These are phyloP conservation scores for Loripinus fragilis DNA, from an alignment of 2,888 invertebrate genomes.

Conservation along the genomic window DNA sequence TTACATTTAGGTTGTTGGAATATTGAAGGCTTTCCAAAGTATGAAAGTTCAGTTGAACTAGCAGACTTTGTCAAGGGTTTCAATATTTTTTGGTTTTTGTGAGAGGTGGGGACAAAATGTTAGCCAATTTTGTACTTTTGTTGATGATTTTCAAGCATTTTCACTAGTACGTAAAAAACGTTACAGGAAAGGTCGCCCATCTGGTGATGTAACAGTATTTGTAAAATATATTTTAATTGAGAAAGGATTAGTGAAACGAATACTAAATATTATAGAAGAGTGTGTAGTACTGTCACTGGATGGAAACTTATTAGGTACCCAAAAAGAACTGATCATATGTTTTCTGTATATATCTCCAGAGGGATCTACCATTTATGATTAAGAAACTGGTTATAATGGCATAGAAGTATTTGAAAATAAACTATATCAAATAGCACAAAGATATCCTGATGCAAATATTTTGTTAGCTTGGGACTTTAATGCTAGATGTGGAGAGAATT, in stretches of 20 bases:
- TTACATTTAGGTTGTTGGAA: conserved; percentile 1
- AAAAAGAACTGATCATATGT: neutral
- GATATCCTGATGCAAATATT: conserved; percentile 7
- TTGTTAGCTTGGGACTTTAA: conserved; percentile 7
- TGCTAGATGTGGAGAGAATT: neutral
- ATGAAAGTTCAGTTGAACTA: neutral
- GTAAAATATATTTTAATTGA: conserved; percentile 2
- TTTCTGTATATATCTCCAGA: conserved; percentile 21
- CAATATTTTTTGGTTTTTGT: conserved; percentile 9
- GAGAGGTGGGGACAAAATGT: conserved; percentile 2
- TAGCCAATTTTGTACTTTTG: neutral
- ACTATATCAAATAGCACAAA: neutral
- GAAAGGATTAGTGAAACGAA: neutral
- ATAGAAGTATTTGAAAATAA: conserved; percentile 23
- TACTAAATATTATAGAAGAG: neutral
- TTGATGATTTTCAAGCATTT: neutral
- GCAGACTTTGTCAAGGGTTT: neutral
- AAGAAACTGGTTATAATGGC: conserved; percentile 12
- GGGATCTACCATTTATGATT: conserved; percentile 16
- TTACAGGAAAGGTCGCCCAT: neutral
- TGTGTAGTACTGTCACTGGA: too few relatives aligned
- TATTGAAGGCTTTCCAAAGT: neutral
- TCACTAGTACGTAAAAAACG: neutral
- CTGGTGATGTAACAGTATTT: conserved; percentile 11
- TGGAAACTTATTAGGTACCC: neutral